phyloP scores from a whole-genome alignment of 1,140 invertebrate genomes.

The Leptinotarsa lineolata region DNA sequence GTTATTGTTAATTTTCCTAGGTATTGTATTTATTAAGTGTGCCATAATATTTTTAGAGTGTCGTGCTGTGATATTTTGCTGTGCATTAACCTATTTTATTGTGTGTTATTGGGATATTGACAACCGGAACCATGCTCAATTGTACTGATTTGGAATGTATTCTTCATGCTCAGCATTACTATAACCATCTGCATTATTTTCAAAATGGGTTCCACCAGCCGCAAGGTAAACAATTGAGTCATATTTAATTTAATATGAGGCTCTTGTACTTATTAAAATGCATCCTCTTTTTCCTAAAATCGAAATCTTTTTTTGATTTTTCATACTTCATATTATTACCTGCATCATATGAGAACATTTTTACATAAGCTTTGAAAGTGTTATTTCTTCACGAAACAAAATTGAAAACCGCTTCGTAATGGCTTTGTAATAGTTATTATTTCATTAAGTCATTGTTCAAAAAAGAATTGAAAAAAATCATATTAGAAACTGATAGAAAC shows the following conservation, averaged over 20 bases:
- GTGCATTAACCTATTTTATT: not conserved
- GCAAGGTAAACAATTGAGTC: constrained; percentile 42
- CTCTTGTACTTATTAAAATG: too few relatives aligned
- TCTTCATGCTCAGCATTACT: constrained; percentile 74
- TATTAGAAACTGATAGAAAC: too few relatives aligned
- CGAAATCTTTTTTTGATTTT: too few relatives aligned
- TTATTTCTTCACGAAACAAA: too few relatives aligned
- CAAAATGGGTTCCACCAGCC: constrained; percentile 61
- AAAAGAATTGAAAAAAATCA: too few relatives aligned
- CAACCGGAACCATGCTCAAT: constrained; percentile 66
- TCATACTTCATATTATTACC: too few relatives aligned
- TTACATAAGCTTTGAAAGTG: too few relatives aligned
- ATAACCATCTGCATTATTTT: constrained; percentile 71
- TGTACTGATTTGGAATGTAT: constrained; percentile 78
- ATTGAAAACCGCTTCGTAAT: too few relatives aligned
- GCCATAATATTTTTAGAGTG: not conserved
- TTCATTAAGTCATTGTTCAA: too few relatives aligned
- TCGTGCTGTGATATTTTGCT: not conserved
- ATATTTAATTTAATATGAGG: not conserved
- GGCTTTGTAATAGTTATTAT: too few relatives aligned
- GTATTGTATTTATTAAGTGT: not conserved
- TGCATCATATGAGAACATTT: too few relatives aligned
- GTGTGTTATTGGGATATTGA: not conserved
- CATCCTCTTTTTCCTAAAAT: too few relatives aligned
- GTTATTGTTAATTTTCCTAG: not conserved